Percentiles rank a stretch among this genome's conserved stretches.
phyloP scores from a whole-genome alignment of 2,113 vertebrate genomes.

The Halcyon malimbica region DNA sequence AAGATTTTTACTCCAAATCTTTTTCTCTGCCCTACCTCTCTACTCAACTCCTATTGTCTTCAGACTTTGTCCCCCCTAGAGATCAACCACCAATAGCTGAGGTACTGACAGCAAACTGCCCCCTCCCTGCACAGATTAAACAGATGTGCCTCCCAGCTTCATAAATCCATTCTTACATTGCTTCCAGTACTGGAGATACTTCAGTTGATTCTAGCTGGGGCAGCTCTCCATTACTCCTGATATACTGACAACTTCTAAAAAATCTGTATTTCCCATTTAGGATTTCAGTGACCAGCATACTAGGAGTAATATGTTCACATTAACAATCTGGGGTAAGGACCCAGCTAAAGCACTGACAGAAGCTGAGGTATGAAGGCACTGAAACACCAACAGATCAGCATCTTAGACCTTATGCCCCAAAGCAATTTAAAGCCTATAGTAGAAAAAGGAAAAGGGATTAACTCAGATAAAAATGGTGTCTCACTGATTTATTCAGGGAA shows the following conservation, averaged over 20 bases:
- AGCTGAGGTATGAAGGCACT: not conserved
- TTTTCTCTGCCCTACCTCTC: not conserved
- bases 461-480: not conserved
- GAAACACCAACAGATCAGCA: not conserved
- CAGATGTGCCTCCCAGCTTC: not conserved
- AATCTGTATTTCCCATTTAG: not conserved
- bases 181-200: not conserved
- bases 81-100: not conserved
- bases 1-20: not conserved
- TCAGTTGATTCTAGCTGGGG: not conserved
- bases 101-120: not conserved
- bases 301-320: not conserved
- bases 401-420: not conserved
- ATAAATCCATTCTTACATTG: rapidly evolving
- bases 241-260: not conserved
- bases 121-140: no score
- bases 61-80: not conserved
- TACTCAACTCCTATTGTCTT: no score
- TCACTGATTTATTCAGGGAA: not conserved
- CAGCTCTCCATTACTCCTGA: not conserved
- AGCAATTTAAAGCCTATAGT: rapidly evolving
- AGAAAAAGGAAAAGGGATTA: not conserved
- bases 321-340: not conserved
- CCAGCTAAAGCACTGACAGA: not conserved
- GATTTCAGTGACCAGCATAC: not conserved